Evolutionary conservation across 2,888 invertebrate species (phyloP).

Genomic region (Drosophila cognata): DNA sequence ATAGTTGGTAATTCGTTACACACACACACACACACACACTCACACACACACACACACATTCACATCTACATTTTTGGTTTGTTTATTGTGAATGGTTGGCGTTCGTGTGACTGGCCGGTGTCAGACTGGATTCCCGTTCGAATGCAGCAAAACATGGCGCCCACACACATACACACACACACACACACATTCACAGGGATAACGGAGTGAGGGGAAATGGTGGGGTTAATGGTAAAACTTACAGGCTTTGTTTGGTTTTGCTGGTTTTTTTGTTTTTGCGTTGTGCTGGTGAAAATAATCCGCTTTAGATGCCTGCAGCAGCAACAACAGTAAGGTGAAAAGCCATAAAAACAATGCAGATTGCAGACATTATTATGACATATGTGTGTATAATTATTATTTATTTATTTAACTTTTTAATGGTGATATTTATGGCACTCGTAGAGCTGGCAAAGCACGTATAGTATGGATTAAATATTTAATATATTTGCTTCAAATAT

Average conservation of each 20-base stretch:
- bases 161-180: slow-evolving; percentile 33
- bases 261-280: slow-evolving; percentile 37
- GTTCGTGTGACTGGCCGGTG: slow-evolving; percentile 32
- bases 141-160: slow-evolving; percentile 56
- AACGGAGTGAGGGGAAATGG: slow-evolving; percentile 3
- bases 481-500: slow-evolving; percentile 16
- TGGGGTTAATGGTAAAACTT: slow-evolving; percentile 61
- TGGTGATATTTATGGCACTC: slow-evolving; percentile 38
- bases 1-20: neutral
- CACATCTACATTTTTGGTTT: slow-evolving; percentile 1
- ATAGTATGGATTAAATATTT: slow-evolving; percentile 27
- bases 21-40: neutral
- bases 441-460: slow-evolving; percentile 12
- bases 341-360: slow-evolving; percentile 39
- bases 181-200: neutral
- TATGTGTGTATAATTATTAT: slow-evolving; percentile 14
- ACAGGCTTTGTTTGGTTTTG: slow-evolving; percentile 59
- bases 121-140: slow-evolving; percentile 47
- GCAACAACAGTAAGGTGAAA: slow-evolving; percentile 29
- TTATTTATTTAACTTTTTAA: slow-evolving; percentile 19
- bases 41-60: neutral
- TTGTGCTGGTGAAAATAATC: slow-evolving; percentile 58
- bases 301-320: slow-evolving; percentile 63
- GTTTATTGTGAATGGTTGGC: slow-evolving; percentile 6
- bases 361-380: slow-evolving; percentile 31